These are phyloP conservation scores for Andricus quercusramuli DNA, from an alignment of 2,888 invertebrate species.

Conservation along the genomic window DNA sequence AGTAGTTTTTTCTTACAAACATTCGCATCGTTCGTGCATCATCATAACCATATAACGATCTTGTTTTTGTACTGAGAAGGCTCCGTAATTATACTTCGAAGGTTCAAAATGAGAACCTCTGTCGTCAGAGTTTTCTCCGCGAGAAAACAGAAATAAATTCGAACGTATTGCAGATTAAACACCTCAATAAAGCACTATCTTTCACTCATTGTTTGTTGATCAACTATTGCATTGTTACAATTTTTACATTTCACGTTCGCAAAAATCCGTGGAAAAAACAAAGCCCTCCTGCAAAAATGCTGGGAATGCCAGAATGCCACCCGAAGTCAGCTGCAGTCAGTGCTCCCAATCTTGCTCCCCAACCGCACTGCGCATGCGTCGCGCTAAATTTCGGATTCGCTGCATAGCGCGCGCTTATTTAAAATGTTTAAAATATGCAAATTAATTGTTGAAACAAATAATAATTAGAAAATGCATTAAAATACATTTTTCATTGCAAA, in stretches of 20 bases:
- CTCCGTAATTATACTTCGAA: not conserved
- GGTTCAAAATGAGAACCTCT: not conserved
- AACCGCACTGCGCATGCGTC: too few relatives aligned
- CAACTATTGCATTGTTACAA: not conserved
- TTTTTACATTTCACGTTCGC: not conserved
- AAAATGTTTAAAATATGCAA: too few relatives aligned
- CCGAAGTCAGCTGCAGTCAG: not conserved
- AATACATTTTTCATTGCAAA: too few relatives aligned
- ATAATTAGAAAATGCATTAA: too few relatives aligned
- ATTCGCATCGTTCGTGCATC: not conserved
- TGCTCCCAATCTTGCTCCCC: too few relatives aligned
- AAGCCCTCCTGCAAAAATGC: constrained; percentile 15
- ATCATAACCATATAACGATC: constrained; percentile 1
- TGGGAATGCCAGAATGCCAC: constrained; percentile 21
- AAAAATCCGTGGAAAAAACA: constrained; percentile 1
- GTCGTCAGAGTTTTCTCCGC: not conserved
- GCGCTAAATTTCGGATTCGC: too few relatives aligned
- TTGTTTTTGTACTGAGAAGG: constrained; percentile 23
- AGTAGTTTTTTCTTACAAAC: constrained; percentile 1
- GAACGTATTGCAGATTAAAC: not conserved
- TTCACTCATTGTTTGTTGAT: not conserved
- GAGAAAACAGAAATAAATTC: constrained; percentile 13
- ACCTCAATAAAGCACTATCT: not conserved
- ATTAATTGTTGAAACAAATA: too few relatives aligned
- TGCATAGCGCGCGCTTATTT: too few relatives aligned